These are phyloP conservation scores for Psephotus haematonotus DNA, from an alignment of 2,113 vertebrate genomes.

Conservation along the genomic window DNA sequence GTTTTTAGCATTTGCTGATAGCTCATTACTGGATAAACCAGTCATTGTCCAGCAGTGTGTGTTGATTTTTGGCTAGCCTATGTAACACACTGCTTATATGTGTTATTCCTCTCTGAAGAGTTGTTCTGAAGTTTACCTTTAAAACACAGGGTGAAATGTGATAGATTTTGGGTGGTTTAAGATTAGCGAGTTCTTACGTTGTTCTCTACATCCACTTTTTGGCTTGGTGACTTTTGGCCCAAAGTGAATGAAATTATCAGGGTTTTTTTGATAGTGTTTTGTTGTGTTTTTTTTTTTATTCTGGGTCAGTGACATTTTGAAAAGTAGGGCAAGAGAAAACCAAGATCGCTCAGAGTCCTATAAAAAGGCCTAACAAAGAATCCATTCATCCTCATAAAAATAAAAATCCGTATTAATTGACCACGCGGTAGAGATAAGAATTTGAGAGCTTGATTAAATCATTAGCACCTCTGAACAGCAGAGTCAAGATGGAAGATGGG, in stretches of 20 bases:
- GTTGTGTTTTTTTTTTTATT: conserved; percentile 50
- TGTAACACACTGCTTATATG: not conserved
- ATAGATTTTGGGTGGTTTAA: not conserved
- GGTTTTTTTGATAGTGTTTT: not conserved
- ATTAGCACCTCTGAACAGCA: conserved; percentile 28
- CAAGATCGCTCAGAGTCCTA: conserved; percentile 60
- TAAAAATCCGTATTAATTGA: conserved; percentile 78
- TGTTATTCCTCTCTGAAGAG: not conserved
- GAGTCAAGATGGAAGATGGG: not conserved
- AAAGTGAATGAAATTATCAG: not conserved
- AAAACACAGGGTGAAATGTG: not conserved
- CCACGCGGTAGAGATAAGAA: conserved; percentile 58
- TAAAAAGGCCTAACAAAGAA: conserved; percentile 76
- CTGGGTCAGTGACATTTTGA: conserved; percentile 69
- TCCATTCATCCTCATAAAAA: conserved; percentile 74
- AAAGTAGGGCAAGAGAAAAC: conserved; percentile 76
- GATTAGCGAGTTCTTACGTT: not conserved
- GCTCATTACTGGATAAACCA: conserved; percentile 40
- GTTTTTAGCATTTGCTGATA: conserved; percentile 8
- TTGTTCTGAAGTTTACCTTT: not conserved
- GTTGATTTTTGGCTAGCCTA: conserved; percentile 32
- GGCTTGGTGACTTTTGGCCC: not conserved
- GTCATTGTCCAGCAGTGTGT: conserved; percentile 4
- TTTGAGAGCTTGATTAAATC: conserved; percentile 64
- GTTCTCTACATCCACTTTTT: not conserved